Conservation (phyloP, 35 echinoderm and acorn worm species). For the Acanthaster planci region DNA sequence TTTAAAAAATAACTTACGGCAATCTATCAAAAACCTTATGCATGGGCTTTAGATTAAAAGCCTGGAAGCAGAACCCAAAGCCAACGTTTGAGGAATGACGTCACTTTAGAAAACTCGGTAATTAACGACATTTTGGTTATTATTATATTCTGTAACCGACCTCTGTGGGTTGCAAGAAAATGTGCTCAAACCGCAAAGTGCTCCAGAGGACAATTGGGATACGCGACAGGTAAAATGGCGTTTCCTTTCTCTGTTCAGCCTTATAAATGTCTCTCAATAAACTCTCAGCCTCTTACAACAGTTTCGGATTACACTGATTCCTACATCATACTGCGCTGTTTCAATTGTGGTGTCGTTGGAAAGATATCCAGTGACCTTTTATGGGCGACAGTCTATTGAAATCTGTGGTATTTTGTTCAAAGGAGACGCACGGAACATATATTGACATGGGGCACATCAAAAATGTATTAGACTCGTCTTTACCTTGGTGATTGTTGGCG, state of each 20-base stretch:
- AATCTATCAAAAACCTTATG: too few relatives aligned
- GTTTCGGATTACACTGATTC: not conserved
- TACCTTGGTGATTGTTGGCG: conserved; percentile 11
- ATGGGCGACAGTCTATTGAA: not conserved
- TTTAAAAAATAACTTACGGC: too few relatives aligned
- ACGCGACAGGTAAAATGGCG: not conserved
- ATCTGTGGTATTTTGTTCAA: not conserved
- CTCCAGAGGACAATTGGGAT: too few relatives aligned
- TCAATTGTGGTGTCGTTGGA: not conserved
- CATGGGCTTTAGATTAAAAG: too few relatives aligned
- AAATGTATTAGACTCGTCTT: not conserved
- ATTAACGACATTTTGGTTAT: too few relatives aligned
- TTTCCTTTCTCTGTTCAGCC: conserved; percentile 1
- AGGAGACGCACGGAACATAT: not conserved
- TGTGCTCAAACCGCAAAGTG: too few relatives aligned
- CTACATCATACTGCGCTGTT: not conserved
- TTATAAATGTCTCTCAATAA: not conserved
- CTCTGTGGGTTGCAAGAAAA: too few relatives aligned
- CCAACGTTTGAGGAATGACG: too few relatives aligned
- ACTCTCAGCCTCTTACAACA: not conserved
- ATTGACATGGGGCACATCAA: conserved; percentile 17
- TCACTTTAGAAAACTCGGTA: too few relatives aligned
- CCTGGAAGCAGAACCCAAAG: too few relatives aligned
- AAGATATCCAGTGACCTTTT: conserved; percentile 13
- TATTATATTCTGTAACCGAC: too few relatives aligned